Conservation (phyloP, 2,113 vertebrate species). For the Salvator merianae region DNA sequence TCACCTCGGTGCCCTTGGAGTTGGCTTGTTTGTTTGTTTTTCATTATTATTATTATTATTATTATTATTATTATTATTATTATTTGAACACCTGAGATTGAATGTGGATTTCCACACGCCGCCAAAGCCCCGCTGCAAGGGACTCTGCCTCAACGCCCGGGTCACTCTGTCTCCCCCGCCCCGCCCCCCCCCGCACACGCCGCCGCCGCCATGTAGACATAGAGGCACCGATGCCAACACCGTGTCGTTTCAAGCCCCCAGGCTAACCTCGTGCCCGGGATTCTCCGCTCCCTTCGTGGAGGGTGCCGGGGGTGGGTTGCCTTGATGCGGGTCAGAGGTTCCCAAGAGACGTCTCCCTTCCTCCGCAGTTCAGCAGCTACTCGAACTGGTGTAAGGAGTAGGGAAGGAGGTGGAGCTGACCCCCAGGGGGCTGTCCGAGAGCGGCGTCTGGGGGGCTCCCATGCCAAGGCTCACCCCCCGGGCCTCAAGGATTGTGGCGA, state of each 20-base stretch:
- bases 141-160: slow-evolving; percentile 46
- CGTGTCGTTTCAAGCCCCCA: slow-evolving; percentile 63
- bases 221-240: slow-evolving; percentile 72
- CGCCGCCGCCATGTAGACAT: slow-evolving; percentile 41
- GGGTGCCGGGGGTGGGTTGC: slow-evolving; percentile 19
- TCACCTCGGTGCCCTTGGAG: slow-evolving; percentile 44
- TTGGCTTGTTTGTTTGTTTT: slow-evolving; percentile 49
- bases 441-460: slow-evolving; percentile 77
- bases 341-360: not conserved
- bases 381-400: slow-evolving; percentile 88
- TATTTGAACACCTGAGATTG: slow-evolving; percentile 80
- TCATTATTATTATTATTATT: no score
- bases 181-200: slow-evolving; percentile 44
- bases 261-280: slow-evolving; percentile 46
- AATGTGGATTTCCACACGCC: slow-evolving; percentile 68
- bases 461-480: slow-evolving; percentile 70
- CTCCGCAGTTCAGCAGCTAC: slow-evolving; percentile 83
- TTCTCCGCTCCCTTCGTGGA: not conserved
- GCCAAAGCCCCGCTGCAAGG: slow-evolving; percentile 27
- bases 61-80: no score
- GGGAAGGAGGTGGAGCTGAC: slow-evolving; percentile 83
- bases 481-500: slow-evolving; percentile 83
- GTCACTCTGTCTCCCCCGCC: slow-evolving; percentile 37
- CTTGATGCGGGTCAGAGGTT: no score
- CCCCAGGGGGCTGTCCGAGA: slow-evolving; percentile 79